Evolutionary conservation across 1,140 invertebrate genomes (phyloP), one percentile per base, ranked within the genome.

Genomic region (Penaeus indicus): DNA sequence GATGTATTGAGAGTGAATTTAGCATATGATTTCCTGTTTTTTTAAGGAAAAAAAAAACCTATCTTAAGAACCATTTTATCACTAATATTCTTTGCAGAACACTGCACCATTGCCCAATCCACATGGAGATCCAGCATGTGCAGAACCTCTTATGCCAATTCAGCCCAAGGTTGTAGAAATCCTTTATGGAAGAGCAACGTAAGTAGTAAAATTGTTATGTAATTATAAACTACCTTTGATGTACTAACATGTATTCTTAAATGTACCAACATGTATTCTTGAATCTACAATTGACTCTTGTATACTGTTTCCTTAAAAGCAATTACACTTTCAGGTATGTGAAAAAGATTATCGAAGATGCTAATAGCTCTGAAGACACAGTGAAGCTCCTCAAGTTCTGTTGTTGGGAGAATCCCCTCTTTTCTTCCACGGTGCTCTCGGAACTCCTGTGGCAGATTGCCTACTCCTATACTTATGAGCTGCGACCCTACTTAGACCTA

Each of bases 281-380:
- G 67, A 32, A 54, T 80, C 79, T 69, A 47, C 78, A n/a, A 8
- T 84, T 84, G 38, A 25, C 27, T 72, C 22, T 42, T 67, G 19
- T 27, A 22, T 84, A 67, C 54, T 42, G 38, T 72, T 62, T 18
- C 38, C 82, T 19, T 82, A 10, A 85, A n/a, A 60, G 64, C 69
- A 69, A 21, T 82, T 67, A 22, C 61, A 32, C 7, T 54, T 42
- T 72, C 85, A 94, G 93, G 64, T 99, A 98, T 92, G 96, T 99
- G 84, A 99, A 99, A 93, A 99, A 99, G 92, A 93, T 99, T 11
- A 97, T 99, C 25, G 98, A 99, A 93, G 98, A 99, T 92, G 96
- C 96, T 47, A 98, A 97, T 93, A 95, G 96, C 47, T 96, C 96
- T 47, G 98, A 99, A 91, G 98, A 99, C 85, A 97, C 97, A 0